Percentiles rank a stretch among this genome's conserved stretches.
These are phyloP conservation scores for Pristionchus mayeri DNA, from an alignment of 2,888 invertebrate genomes.

Conservation along the genomic window DNA sequence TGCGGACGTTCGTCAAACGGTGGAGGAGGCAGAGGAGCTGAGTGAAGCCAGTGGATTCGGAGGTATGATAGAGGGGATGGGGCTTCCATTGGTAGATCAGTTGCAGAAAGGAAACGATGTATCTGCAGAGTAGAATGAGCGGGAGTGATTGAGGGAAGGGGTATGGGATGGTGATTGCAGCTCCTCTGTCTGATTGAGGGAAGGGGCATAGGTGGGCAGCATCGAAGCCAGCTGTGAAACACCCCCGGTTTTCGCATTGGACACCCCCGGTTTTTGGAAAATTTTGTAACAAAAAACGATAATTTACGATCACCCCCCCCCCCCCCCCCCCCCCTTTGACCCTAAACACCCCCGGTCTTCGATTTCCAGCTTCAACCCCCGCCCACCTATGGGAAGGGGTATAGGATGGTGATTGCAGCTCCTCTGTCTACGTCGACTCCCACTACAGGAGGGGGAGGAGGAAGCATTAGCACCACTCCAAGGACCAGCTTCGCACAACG, in stretches of 20 bases:
- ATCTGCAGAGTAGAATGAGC: no score
- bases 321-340: no score
- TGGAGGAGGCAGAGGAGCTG: conserved; percentile 61
- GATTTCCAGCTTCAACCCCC: no score
- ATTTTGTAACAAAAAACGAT: no score
- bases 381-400: neutral
- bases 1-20: conserved; percentile 61
- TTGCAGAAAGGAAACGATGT: neutral
- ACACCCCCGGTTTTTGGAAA: no score
- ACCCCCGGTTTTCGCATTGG: no score
- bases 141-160: no score
- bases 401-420: neutral
- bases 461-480: conserved; percentile 27
- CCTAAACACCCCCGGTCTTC: no score
- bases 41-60: conserved; percentile 38
- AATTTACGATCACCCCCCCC: no score
- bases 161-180: neutral
- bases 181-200: neutral
- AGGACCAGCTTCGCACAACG: neutral
- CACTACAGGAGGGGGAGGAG: neutral
- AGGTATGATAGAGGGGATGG: neutral
- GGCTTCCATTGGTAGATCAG: neutral
- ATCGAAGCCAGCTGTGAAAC: no score
- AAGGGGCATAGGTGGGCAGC: no score
- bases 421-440: neutral